Percentiles rank a stretch among this genome's conserved stretches.
These are phyloP conservation scores for Papilio machaon DNA, from an alignment of 1,140 invertebrate genomes.

Conservation along the genomic window DNA sequence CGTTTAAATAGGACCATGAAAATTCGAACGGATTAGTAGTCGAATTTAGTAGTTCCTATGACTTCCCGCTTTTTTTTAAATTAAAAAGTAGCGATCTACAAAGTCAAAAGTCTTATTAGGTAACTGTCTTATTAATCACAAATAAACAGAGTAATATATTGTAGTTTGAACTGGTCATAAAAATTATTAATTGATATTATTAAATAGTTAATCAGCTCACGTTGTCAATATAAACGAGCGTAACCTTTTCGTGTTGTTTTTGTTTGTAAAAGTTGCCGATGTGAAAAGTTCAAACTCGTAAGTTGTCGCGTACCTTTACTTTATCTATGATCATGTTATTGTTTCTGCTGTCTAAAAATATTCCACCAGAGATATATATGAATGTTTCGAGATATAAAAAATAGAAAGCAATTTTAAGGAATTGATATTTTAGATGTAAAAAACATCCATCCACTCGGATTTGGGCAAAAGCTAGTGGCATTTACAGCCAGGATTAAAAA, in stretches of 20 bases:
- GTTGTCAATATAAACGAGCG: conserved; percentile 19
- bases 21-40: too few species aligned
- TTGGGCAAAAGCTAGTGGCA: not conserved
- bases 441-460: not conserved
- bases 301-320: not conserved
- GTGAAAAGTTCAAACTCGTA: conserved; percentile 29
- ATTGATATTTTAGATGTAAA: not conserved
- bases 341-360: not conserved
- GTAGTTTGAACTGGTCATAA: too few species aligned
- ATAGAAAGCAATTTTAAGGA: not conserved
- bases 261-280: conserved; percentile 13
- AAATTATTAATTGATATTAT: not conserved
- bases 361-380: not conserved
- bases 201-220: not conserved
- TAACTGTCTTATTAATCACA: too few species aligned
- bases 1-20: too few species aligned
- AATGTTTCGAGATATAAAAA: not conserved
- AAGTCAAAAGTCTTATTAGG: too few species aligned
- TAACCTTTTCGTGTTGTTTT: conserved; percentile 31
- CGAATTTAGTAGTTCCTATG: too few species aligned
- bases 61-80: too few species aligned
- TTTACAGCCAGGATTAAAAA: not conserved
- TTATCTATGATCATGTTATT: not conserved
- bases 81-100: too few species aligned
- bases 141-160: too few species aligned